Conservation (phyloP, 2,113 vertebrate species). For the Semnornis frantzii region DNA sequence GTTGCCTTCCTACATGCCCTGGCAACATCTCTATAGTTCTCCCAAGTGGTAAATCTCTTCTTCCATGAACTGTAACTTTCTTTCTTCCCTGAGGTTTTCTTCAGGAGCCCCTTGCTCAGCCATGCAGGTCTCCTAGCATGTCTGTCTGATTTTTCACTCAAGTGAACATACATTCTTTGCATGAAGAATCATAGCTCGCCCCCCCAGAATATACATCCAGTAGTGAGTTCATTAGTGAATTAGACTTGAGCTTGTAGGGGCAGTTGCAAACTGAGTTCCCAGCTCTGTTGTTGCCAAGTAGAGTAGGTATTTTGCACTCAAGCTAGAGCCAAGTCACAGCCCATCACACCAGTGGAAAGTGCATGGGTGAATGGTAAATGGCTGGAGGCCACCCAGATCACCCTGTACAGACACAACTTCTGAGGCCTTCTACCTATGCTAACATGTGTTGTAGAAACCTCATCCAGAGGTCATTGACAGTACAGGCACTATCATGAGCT, state of each 20-base stretch:
- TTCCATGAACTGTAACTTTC: too few relatives aligned
- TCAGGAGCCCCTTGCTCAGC: too few relatives aligned
- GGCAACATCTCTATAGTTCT: too few relatives aligned
- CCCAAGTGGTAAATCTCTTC: too few relatives aligned
- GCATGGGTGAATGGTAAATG: neutral
- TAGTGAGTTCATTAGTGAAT: neutral
- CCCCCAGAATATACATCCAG: neutral
- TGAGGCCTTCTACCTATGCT: neutral
- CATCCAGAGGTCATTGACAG: neutral
- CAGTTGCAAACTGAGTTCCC: neutral
- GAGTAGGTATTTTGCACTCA: neutral
- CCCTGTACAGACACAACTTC: neutral
- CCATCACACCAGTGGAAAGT: neutral
- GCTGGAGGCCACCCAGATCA: neutral
- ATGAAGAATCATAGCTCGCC: neutral
- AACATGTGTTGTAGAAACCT: neutral
- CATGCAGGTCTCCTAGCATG: too few relatives aligned
- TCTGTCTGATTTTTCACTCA: too few relatives aligned
- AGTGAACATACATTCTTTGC: neutral
- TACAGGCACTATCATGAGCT: rapidly evolving
- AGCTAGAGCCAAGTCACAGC: neutral
- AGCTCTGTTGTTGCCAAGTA: neutral
- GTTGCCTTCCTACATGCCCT: too few relatives aligned
- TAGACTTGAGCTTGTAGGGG: neutral
- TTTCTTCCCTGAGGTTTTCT: too few relatives aligned